Evolutionary conservation across 2,113 vertebrate species (phyloP), one percentile per base, ranked within the genome.

Genomic region (Crotalus viridis): DNA sequence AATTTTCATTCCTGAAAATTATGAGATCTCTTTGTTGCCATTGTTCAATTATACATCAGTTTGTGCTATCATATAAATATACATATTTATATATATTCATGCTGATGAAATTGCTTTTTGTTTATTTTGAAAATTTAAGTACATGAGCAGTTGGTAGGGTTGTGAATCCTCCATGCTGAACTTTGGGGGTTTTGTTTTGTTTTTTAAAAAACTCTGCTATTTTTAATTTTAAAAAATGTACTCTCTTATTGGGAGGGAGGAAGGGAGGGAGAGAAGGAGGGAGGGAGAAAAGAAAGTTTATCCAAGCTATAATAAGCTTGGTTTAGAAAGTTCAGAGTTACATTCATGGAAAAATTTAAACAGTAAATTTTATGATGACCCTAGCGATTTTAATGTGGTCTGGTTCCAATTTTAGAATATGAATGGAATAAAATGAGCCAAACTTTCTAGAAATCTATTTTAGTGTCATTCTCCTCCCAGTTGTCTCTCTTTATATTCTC

Each of bases 321-420:
- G 88, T 93, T 91, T 93, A 90, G 85, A 92, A 91, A 52, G 33
- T 57, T 89, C 21, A 92, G 22, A 85, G 8, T 91, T 33, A 24
- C 28, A 22, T 89, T 94, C 74, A 88, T 33, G 52, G 39, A 94
- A 96, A 91, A 85, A 6, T 4, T 69, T 85, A 89, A 88, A 8
- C 1, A 92, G 59, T 0, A 87, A 6, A 87, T 91, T 89, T 93
- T 93, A 94, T 87, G 93, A 94, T 43, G 92, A 52, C 90, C 90
- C 90, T 64, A n/a, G 87, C 13, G 1, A 89, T 92, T 95, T 95
- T 0, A 0, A 1, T 0, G 0, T 87, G 10, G 9, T 93, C 52
- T 94, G 1, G 9, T 91, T 93, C 52, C 24, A 90, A 92, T 22
- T 91, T 51, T 15, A 24, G 69, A n/a, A 89, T 61, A 74, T 24